Base-by-base conservation (phyloP, 2,888 invertebrate species). In the Callosobruchus maculatus region DNA sequence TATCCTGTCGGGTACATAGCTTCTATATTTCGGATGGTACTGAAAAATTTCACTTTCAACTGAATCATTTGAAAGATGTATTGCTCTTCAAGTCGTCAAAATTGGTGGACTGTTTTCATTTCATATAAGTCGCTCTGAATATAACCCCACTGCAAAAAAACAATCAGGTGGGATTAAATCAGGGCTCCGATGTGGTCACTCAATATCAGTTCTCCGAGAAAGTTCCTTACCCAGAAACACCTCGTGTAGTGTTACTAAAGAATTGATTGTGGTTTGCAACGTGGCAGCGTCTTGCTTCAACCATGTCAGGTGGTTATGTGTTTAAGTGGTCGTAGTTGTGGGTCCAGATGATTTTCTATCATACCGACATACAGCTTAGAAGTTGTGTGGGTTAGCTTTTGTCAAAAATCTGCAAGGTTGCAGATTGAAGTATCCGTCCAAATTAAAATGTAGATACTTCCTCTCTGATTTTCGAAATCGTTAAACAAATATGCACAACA, bases 21-120 rank as follows among this genome's bases (percentile, higher is more conserved):
- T n/a, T n/a, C n/a, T n/a, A n/a, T n/a, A n/a, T n/a, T n/a, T n/a
- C n/a, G n/a, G n/a, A n/a, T n/a, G n/a, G n/a, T n/a, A n/a, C n/a
- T n/a, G n/a, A n/a, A n/a, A n/a, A n/a, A n/a, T n/a, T n/a, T n/a
- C n/a, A n/a, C n/a, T n/a, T n/a, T n/a, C n/a, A n/a, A n/a, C n/a
- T n/a, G n/a, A n/a, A n/a, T n/a, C n/a, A n/a, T n/a, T n/a, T n/a
- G n/a, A n/a, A n/a, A n/a, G n/a, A n/a, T n/a, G n/a, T 67, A 20
- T 67, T 67, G 2, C 9, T n/a, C 67, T 67, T 67, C 67, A 71
- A 21, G 20, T 71, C 66, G 21, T 2, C 18, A 71, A 66, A 71
- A 66, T 31, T 71, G 18, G 31, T 31, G 71, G 21, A 70, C 22
- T 72, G 71, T 73, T 74, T 74, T 31, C 26, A 66, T 74, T 74